Evolutionary conservation across 2,797 vertebrate species (phyloP).

Genomic region (Bovichtus diacanthus): DNA sequence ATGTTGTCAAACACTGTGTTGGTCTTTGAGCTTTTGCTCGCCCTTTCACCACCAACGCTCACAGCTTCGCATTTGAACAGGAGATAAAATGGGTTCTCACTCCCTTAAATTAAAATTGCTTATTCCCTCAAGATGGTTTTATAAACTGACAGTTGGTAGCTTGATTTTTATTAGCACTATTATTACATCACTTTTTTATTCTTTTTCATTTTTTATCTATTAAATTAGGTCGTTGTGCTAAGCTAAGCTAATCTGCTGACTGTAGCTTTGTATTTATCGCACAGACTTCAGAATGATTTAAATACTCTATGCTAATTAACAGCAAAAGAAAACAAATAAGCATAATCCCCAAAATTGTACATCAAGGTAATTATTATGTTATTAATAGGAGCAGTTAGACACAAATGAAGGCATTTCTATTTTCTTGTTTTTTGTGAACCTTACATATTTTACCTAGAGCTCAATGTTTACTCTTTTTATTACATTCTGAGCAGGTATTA

Average conservation of each 20-base stretch:
- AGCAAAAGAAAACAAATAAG: background rate
- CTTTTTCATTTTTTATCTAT: background rate
- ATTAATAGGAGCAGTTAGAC: background rate
- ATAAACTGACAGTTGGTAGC: background rate
- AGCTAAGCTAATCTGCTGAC: background rate
- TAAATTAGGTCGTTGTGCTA: background rate
- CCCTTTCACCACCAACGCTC: background rate
- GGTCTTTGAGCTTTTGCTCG: background rate
- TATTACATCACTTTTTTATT: background rate
- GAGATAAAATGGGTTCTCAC: background rate
- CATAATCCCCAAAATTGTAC: background rate
- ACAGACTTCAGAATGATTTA: background rate
- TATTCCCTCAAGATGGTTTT: background rate
- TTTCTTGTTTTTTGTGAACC: background rate
- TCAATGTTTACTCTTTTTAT: background rate
- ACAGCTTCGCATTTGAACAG: background rate
- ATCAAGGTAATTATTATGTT: background rate
- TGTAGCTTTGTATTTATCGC: background rate
- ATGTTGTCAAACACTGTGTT: background rate
- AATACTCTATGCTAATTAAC: no score
- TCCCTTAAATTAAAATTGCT: background rate
- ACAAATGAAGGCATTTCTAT: background rate
- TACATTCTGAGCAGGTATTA: conserved; percentile 13
- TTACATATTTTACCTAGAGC: background rate
- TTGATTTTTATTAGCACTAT: background rate